These are phyloP conservation scores for Dinocampus coccinellae DNA, from an alignment of 2,888 invertebrate species.

Conservation along the genomic window DNA sequence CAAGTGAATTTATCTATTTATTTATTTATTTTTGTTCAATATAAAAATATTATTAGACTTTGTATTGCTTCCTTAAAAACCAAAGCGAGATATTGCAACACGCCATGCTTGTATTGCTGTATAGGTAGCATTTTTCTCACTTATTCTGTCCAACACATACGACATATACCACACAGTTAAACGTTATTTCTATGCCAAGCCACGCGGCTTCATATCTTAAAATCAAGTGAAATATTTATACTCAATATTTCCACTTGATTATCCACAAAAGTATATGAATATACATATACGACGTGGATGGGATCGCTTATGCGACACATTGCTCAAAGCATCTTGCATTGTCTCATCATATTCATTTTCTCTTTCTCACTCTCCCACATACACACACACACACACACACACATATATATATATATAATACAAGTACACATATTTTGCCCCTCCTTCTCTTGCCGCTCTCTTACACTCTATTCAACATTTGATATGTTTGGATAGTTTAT, in stretches of 20 bases:
- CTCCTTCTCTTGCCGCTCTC: no score
- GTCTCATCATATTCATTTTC: not conserved
- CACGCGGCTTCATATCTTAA: slow-evolving; percentile 41
- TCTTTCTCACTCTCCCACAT: not conserved
- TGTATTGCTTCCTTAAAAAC: not conserved
- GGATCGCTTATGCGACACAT: not conserved
- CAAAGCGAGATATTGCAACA: not conserved
- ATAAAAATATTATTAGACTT: not conserved
- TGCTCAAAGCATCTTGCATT: not conserved
- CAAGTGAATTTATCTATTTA: no score
- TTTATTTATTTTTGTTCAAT: no score
- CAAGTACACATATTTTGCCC: no score
- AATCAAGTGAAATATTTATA: not conserved
- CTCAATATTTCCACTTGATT: not conserved
- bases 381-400: not conserved
- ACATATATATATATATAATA: not conserved
- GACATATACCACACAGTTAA: slow-evolving; percentile 47
- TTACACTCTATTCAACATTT: not conserved
- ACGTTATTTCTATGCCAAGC: slow-evolving; percentile 40
- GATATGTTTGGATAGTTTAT: not conserved
- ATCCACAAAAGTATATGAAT: not conserved
- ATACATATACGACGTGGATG: not conserved
- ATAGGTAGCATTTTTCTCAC: not conserved
- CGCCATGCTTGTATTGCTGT: slow-evolving; percentile 12
- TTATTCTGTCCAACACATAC: slow-evolving; percentile 47